phyloP scores from a whole-genome alignment of 2,888 invertebrate species.

The Limnephilus auricula region DNA sequence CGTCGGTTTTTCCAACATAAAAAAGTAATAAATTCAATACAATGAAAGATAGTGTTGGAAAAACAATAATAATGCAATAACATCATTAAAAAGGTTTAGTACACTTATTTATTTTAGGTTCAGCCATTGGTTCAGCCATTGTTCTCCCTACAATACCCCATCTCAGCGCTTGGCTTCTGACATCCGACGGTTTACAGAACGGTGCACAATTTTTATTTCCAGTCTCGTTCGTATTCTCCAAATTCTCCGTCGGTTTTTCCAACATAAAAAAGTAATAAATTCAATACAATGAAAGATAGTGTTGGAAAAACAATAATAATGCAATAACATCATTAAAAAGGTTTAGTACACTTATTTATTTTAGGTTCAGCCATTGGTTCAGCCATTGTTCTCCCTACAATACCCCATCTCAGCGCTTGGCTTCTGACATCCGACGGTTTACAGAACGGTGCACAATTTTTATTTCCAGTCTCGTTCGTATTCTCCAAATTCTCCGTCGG shows the following conservation, averaged over 20 bases:
- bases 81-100: background rate
- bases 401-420: background rate
- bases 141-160: background rate
- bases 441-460: background rate
- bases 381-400: background rate
- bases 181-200: background rate
- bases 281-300: background rate
- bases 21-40: background rate
- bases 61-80: background rate
- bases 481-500: background rate
- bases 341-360: background rate
- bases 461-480: background rate
- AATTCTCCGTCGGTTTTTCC: background rate
- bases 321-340: background rate
- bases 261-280: background rate
- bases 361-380: background rate
- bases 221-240: background rate
- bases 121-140: background rate
- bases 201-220: background rate
- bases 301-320: background rate
- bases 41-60: background rate
- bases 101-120: background rate
- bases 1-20: background rate
- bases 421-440: background rate
- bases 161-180: background rate